Evolutionary conservation across 2,113 vertebrate species (phyloP).

Genomic region (Sebastes fasciatus): DNA sequence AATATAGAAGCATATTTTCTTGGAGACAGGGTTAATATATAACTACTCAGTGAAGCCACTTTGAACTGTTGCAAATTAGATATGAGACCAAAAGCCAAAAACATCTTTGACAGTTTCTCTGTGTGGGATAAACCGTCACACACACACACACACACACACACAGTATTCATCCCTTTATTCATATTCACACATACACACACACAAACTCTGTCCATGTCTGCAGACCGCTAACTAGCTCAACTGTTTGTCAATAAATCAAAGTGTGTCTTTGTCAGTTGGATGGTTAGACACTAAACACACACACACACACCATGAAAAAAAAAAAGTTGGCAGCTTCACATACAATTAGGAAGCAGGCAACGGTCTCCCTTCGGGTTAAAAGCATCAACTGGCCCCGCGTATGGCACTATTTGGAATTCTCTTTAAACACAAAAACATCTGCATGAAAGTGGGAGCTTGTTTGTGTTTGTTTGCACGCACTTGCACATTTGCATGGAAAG

Average conservation of each 20-base stretch:
- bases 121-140: slow-evolving; percentile 17
- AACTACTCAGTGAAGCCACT: slow-evolving; percentile 13
- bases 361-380: slow-evolving; percentile 68
- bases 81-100: slow-evolving; percentile 31
- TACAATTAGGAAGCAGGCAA: slow-evolving; percentile 83
- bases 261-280: slow-evolving; percentile 90
- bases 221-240: slow-evolving; percentile 90
- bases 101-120: slow-evolving; percentile 28
- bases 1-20: neutral
- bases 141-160: slow-evolving; percentile 11
- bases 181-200: slow-evolving; percentile 15
- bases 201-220: slow-evolving; percentile 31
- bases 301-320: slow-evolving; percentile 59
- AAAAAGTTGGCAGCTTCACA: slow-evolving; percentile 90
- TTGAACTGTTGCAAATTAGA: slow-evolving; percentile 50
- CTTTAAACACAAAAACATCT: slow-evolving; percentile 84
- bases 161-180: neutral
- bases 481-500: slow-evolving; percentile 53
- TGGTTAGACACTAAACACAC: slow-evolving; percentile 90
- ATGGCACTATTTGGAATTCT: slow-evolving; percentile 79
- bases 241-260: slow-evolving; percentile 96
- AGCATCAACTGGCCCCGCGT: slow-evolving; percentile 49
- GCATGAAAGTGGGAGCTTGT: slow-evolving; percentile 48
- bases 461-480: slow-evolving; percentile 33
- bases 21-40: neutral